These are phyloP conservation scores for Tolmerus cingulatus DNA, from an alignment of 2,888 invertebrate species.

Conservation along the genomic window DNA sequence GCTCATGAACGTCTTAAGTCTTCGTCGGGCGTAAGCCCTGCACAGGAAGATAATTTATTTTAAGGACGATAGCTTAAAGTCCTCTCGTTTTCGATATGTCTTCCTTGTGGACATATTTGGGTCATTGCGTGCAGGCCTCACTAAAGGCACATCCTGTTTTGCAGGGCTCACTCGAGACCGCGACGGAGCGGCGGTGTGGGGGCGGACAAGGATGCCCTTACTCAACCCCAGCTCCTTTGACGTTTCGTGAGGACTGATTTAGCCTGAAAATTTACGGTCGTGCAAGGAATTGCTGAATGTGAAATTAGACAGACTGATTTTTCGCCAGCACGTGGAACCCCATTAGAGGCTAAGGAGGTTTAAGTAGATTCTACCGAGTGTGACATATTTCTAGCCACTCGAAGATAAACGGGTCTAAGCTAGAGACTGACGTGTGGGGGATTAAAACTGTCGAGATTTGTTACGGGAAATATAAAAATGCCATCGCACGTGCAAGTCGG, in stretches of 20 bases:
- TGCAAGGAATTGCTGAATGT: background rate
- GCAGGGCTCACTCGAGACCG: background rate
- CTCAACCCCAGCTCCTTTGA: background rate
- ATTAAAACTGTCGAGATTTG: background rate
- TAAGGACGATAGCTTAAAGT: conserved; percentile 9
- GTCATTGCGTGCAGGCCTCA: conserved; percentile 2
- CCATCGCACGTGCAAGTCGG: background rate
- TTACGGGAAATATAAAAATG: background rate
- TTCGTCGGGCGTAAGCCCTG: background rate
- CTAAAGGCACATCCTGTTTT: background rate
- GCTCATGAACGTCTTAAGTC: conserved; percentile 4
- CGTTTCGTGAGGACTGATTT: conserved; percentile 7
- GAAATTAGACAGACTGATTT: conserved; percentile 15
- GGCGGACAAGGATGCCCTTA: background rate
- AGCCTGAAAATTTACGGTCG: background rate
- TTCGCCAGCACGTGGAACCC: background rate
- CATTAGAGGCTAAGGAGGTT: background rate
- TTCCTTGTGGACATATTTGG: conserved; percentile 1
- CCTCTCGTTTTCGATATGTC: background rate
- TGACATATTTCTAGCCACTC: background rate
- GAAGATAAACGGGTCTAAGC: background rate
- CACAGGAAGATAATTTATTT: conserved; percentile 22
- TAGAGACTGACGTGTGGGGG: background rate
- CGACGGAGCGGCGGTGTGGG: background rate
- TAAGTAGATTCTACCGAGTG: background rate